These are phyloP conservation scores for Otus sunia DNA, from an alignment of 2,113 vertebrate species.

Conservation along the genomic window DNA sequence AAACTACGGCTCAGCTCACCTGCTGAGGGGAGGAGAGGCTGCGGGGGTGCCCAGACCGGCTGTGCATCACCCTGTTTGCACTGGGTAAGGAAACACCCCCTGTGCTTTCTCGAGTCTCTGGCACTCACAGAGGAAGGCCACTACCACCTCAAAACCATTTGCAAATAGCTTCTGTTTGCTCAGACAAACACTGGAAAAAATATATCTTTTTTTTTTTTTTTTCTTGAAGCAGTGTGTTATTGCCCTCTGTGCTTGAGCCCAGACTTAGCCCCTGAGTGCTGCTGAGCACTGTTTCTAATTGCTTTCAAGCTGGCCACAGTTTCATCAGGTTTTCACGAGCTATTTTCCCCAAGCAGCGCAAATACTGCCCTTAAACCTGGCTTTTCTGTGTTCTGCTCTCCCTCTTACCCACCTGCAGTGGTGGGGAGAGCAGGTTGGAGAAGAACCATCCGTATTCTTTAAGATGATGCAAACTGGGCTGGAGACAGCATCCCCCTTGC, in stretches of 20 bases:
- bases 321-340: fast-evolving
- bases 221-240: fast-evolving
- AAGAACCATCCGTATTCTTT: fast-evolving
- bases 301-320: background rate
- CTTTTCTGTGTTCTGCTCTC: fast-evolving
- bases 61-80: background rate
- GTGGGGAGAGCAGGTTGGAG: fast-evolving
- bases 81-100: background rate
- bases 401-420: fast-evolving
- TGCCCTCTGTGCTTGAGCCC: background rate
- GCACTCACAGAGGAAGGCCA: background rate
- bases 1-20: fast-evolving
- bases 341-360: background rate
- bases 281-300: background rate
- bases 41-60: fast-evolving
- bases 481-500: no score
- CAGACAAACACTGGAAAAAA: background rate
- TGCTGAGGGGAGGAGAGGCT: fast-evolving
- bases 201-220: background rate
- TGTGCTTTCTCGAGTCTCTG: background rate
- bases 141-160: background rate
- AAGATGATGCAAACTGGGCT: background rate
- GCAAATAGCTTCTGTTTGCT: conserved; percentile 24
- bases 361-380: background rate
- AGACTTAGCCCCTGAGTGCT: background rate